phyloP scores from a whole-genome alignment of 1,140 invertebrate species.

The Manduca sexta region DNA sequence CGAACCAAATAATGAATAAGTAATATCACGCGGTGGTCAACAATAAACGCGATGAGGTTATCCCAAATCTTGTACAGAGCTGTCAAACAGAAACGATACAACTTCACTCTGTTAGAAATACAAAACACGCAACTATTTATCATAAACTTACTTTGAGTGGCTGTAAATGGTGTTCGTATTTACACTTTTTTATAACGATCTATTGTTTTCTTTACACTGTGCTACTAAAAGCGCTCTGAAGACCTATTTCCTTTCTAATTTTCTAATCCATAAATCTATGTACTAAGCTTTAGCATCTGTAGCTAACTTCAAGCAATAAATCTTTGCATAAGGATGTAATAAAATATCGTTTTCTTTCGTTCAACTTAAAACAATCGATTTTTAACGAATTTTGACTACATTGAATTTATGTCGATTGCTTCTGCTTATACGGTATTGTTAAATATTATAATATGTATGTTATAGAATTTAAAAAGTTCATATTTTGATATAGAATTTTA shows the following conservation, averaged over 20 bases:
- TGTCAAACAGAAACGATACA: slow-evolving; percentile 5
- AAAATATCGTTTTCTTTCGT: too few relatives aligned
- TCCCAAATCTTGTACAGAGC: neutral
- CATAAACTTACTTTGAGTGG: slow-evolving; percentile 2
- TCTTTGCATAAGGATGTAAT: too few relatives aligned
- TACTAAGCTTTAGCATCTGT: slow-evolving; percentile 5
- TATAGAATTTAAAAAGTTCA: too few relatives aligned
- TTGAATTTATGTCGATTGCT: too few relatives aligned
- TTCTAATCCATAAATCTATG: too few relatives aligned
- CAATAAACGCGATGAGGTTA: slow-evolving; percentile 1
- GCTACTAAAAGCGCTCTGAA: too few relatives aligned
- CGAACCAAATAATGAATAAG: slow-evolving; percentile 7
- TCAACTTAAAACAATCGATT: too few relatives aligned
- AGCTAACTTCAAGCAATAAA: slow-evolving; percentile 4
- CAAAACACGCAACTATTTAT: neutral
- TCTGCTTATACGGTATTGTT: too few relatives aligned
- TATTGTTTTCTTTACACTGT: neutral
- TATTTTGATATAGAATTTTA: too few relatives aligned
- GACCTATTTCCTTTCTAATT: too few relatives aligned
- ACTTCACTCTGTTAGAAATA: slow-evolving; percentile 8
- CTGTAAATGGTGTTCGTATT: neutral
- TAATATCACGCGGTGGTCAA: slow-evolving; percentile 16
- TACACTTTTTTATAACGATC: neutral
- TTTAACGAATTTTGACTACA: too few relatives aligned
- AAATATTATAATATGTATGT: too few relatives aligned